Percentiles rank a stretch among this genome's conserved stretches.
Evolutionary conservation across 2,113 vertebrate genomes (phyloP).

Genomic region (Bothrops jararaca): DNA sequence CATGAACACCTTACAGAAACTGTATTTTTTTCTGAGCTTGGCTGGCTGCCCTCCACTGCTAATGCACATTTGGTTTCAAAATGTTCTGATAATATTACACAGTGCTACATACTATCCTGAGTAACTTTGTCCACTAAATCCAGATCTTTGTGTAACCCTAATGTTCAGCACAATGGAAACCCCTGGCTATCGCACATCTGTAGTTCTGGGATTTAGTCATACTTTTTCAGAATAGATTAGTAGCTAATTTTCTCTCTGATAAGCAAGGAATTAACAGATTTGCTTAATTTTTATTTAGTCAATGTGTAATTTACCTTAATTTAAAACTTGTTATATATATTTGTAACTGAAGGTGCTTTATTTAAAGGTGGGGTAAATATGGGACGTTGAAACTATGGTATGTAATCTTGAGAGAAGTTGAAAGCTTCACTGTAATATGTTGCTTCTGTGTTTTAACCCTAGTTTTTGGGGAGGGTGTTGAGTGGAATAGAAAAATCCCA

Average conservation of each 20-base stretch:
- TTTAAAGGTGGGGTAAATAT: neutral
- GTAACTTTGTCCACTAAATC: neutral
- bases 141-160: neutral
- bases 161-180: neutral
- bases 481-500: neutral
- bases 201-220: neutral
- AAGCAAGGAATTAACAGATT: neutral
- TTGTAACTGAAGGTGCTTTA: neutral
- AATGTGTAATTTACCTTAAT: neutral
- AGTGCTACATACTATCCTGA: too few species aligned
- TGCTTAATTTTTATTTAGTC: neutral
- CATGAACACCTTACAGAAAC: neutral
- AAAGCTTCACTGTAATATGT: neutral
- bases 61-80: neutral
- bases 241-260: neutral
- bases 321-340: neutral
- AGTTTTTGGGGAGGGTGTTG: neutral
- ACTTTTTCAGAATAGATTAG: neutral
- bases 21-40: neutral
- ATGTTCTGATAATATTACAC: neutral
- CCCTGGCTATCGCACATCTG: neutral
- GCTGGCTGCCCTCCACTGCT: neutral
- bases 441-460: neutral
- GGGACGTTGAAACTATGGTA: too few species aligned
- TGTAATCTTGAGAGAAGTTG: neutral